Conservation (phyloP, 2,888 invertebrate genomes). For the Nebria salina region DNA sequence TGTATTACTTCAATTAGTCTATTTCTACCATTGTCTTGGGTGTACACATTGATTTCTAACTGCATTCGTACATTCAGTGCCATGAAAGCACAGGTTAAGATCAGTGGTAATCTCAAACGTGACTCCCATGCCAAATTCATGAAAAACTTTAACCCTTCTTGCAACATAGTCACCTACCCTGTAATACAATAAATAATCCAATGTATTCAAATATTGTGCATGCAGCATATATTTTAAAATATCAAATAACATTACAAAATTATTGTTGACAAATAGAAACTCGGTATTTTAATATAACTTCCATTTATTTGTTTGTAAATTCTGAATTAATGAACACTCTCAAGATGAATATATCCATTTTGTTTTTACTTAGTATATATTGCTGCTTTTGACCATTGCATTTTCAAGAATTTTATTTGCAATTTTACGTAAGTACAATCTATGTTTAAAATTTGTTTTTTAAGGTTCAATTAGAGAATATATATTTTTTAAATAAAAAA, state of each 20-base stretch:
- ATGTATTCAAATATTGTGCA: neutral
- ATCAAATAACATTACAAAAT: too few species aligned
- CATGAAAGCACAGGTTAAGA: slow-evolving; percentile 73
- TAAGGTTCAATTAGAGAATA: too few species aligned
- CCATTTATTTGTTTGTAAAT: too few species aligned
- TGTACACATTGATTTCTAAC: slow-evolving; percentile 72
- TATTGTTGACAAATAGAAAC: too few species aligned
- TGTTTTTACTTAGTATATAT: too few species aligned
- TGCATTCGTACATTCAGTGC: slow-evolving; percentile 75
- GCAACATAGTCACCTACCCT: slow-evolving; percentile 31
- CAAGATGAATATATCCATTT: too few species aligned
- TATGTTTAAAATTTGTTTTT: too few species aligned
- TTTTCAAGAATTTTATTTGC: too few species aligned
- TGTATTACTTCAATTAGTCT: slow-evolving; percentile 38
- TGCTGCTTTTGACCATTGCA: too few species aligned
- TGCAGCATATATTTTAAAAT: neutral
- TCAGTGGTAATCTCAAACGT: slow-evolving; percentile 72
- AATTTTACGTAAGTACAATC: too few species aligned
- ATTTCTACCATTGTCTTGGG: slow-evolving; percentile 50
- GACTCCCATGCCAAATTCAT: slow-evolving; percentile 78
- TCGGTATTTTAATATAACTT: too few species aligned
- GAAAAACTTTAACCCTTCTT: slow-evolving; percentile 68
- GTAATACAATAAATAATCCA: neutral
- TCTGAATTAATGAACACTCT: too few species aligned
- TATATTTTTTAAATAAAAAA: neutral